Conservation (phyloP, 2,797 vertebrate genomes). For the Argya squamiceps region DNA sequence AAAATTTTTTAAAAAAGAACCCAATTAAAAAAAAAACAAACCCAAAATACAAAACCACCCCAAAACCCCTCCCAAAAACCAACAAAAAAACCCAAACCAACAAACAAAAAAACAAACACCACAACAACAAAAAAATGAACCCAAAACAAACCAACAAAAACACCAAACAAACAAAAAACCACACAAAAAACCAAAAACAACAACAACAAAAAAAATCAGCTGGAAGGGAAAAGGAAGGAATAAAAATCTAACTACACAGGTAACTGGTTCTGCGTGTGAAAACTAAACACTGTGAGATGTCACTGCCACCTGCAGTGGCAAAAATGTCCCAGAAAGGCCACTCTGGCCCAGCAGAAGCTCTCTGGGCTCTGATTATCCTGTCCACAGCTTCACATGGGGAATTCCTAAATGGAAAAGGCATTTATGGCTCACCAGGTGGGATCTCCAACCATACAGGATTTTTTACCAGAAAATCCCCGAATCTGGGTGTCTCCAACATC, state of each 20-base stretch:
- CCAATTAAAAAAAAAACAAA: no score
- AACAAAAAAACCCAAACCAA: no score
- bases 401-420: not conserved
- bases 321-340: not conserved
- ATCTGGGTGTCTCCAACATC: not conserved
- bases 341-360: not conserved
- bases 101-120: no score
- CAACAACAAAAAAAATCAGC: not conserved
- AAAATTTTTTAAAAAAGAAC: no score
- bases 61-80: no score
- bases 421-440: not conserved
- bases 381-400: fast-evolving
- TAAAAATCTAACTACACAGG: not conserved
- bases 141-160: no score
- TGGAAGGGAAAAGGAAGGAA: not conserved
- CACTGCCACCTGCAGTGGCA: not conserved
- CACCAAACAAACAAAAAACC: no score
- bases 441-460: fast-evolving
- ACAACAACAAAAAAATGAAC: no score
- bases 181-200: not conserved
- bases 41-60: no score
- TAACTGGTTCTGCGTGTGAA: fast-evolving
- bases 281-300: not conserved
- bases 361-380: not conserved
- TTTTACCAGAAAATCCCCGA: not conserved